These are phyloP conservation scores for Manduca sexta DNA, from an alignment of 1,140 invertebrate species.

Conservation along the genomic window DNA sequence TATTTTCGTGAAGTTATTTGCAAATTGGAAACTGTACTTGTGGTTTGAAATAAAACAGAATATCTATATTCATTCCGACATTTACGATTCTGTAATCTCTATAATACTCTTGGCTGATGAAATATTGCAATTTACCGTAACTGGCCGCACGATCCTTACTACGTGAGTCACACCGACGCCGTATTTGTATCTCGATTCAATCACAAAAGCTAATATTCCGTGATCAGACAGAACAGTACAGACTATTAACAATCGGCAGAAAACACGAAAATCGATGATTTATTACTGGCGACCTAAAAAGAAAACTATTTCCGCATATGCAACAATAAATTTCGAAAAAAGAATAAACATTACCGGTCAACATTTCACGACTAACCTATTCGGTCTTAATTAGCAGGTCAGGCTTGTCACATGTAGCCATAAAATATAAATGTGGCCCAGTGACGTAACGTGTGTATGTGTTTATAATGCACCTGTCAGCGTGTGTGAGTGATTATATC, in stretches of 20 bases:
- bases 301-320: slow-evolving; percentile 23
- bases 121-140: too few relatives aligned
- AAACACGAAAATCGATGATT: slow-evolving; percentile 45
- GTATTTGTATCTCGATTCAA: neutral
- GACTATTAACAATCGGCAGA: slow-evolving; percentile 9
- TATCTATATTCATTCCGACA: too few relatives aligned
- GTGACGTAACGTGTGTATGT: slow-evolving; percentile 32
- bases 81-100: too few relatives aligned
- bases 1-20: too few relatives aligned
- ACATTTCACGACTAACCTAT: slow-evolving; percentile 32
- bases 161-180: slow-evolving; percentile 24
- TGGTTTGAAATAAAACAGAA: too few relatives aligned
- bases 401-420: slow-evolving; percentile 5
- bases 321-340: slow-evolving; percentile 2
- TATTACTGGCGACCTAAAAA: slow-evolving; percentile 42
- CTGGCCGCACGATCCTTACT: slow-evolving; percentile 13
- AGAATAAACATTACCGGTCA: too few relatives aligned
- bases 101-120: too few relatives aligned
- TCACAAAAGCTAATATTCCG: slow-evolving; percentile 1
- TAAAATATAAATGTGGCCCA: slow-evolving; percentile 31
- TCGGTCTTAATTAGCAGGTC: slow-evolving; percentile 46
- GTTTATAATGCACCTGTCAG: too few relatives aligned
- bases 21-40: too few relatives aligned
- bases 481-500: slow-evolving; percentile 7
- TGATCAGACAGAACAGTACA: slow-evolving; percentile 9